These are phyloP conservation scores for Agrotis exclamationis DNA, from an alignment of 2,888 invertebrate species.

Conservation along the genomic window DNA sequence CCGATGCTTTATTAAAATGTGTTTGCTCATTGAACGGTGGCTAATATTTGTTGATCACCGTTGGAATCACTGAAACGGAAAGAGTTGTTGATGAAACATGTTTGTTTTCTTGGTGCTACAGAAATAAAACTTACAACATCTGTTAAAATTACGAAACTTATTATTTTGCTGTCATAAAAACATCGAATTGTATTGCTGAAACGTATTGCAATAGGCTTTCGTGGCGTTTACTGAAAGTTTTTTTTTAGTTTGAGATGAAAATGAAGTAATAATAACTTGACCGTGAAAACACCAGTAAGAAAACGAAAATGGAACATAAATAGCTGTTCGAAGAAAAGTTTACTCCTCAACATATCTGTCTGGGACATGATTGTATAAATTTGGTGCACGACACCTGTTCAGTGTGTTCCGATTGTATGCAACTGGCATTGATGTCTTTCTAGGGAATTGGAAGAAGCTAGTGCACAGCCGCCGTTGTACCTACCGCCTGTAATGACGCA, in stretches of 20 bases:
- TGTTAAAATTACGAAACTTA: background rate
- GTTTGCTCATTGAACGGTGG: constrained; percentile 59
- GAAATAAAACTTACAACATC: background rate
- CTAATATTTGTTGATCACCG: constrained; percentile 59
- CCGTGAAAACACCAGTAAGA: constrained; percentile 6
- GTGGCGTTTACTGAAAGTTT: too few species aligned
- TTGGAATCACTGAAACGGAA: constrained; percentile 14
- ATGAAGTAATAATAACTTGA: constrained; percentile 2
- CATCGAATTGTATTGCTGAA: too few species aligned
- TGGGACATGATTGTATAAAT: background rate
- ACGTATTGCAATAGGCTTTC: too few species aligned
- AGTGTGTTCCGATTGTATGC: too few species aligned
- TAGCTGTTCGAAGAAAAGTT: background rate
- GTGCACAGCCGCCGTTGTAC: too few species aligned
- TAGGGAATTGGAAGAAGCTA: too few species aligned
- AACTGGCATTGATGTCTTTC: too few species aligned
- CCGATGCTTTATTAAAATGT: constrained; percentile 75
- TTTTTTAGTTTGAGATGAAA: background rate
- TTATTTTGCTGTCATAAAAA: background rate
- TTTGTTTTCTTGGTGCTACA: constrained; percentile 1
- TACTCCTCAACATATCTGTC: background rate
- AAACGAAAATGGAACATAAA: background rate
- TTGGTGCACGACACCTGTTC: too few species aligned
- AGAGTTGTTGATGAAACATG: constrained; percentile 7
- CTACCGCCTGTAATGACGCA: too few species aligned